Conservation (phyloP, 2,113 vertebrate species). For the Okapia johnstoni region DNA sequence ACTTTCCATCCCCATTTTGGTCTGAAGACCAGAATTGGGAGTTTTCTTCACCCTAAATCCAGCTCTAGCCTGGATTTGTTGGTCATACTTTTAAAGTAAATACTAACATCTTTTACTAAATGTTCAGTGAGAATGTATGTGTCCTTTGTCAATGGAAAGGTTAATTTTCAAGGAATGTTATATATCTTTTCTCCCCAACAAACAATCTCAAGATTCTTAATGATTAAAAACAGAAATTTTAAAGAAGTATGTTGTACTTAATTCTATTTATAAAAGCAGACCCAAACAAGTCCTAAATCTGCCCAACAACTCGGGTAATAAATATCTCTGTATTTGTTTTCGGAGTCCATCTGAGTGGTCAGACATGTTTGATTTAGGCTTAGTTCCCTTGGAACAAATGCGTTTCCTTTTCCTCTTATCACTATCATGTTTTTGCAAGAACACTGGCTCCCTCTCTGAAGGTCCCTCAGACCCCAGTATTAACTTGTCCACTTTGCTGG, state of each 20-base stretch:
- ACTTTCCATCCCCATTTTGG: rapidly evolving
- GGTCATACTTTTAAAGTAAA: not conserved
- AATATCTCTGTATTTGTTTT: slow-evolving; percentile 68
- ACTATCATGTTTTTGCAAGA: slow-evolving; percentile 74
- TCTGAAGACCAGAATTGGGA: not conserved
- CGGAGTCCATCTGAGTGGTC: not conserved
- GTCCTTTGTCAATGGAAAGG: not conserved
- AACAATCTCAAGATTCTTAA: not conserved
- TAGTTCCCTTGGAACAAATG: slow-evolving; percentile 40
- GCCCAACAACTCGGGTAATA: not conserved
- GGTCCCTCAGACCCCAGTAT: not conserved
- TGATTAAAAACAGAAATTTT: not conserved
- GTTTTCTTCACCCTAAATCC: not conserved
- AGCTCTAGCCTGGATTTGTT: not conserved
- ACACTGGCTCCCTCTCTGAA: not conserved
- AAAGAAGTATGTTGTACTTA: not conserved
- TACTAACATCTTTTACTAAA: not conserved
- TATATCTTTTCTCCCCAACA: not conserved
- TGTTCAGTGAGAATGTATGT: not conserved
- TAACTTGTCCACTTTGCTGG: not conserved
- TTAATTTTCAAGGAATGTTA: not conserved
- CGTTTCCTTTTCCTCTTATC: slow-evolving; percentile 58
- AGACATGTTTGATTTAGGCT: slow-evolving; percentile 57
- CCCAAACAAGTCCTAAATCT: slow-evolving; percentile 33
- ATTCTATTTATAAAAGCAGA: slow-evolving; percentile 38